Evolutionary conservation across 2,797 vertebrate species (phyloP), one percentile per base, ranked within the genome.

Genomic region (Periophthalmus magnuspinnatus): DNA sequence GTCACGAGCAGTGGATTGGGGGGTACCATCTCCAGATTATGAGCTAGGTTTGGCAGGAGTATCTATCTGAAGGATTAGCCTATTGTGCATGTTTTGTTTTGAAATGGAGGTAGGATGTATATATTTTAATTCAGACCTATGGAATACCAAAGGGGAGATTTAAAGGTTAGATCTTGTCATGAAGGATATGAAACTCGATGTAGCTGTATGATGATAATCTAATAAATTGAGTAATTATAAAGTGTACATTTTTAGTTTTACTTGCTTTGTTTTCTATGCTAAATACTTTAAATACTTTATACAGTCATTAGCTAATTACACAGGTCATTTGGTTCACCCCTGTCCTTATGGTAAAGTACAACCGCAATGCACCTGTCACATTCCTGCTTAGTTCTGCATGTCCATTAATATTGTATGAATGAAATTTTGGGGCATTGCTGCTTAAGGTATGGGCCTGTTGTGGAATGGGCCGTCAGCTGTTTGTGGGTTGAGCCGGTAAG

Each of bases 331-430:
- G 3, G 16, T 19, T 22, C 14, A 13, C 8, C 34, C 34, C n/a
- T 41, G 19, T 5, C 17, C 7, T 17, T 24, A 28, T n/a, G n/a
- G 59, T 41, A 34, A 34, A 16, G 57, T 59, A 32, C 3, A 7
- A 33, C 57, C 3, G 33, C 57, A 59, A 7, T 59, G 33, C 61
- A 63, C 61, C 38, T 47, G 41, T 64, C 14, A 41, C 11, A 1
- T 45, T 11, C 34, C 34, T 13, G 24, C 36, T 32, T 60, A 24
- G 11, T 61, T 16, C 24, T 34, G 13, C 45, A 41, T 60, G 48
- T 41, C 14, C 59, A 32, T 72, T 52, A 72, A 74, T 67, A 45
- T 45, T 45, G 41, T 13, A 34, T 55, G 65, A 55, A 65, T 67
- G 38, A 65, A 36, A 17, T 13, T 34, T 52, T 36, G 5, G 33